phyloP scores from a whole-genome alignment of 2,113 vertebrate genomes.

The Alaudala cheleensis region DNA sequence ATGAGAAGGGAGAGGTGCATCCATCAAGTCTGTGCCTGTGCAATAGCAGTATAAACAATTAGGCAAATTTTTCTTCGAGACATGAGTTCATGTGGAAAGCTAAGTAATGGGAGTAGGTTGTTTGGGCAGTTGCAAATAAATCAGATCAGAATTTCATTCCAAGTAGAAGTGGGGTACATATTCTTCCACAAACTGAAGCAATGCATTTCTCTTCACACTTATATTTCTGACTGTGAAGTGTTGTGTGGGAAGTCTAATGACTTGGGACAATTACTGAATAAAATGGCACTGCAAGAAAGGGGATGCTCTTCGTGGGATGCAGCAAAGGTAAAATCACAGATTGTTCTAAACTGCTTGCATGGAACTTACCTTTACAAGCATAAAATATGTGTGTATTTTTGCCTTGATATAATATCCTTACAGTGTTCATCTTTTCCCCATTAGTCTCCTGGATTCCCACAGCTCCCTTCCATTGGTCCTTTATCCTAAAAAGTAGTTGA shows the following conservation, averaged over 20 bases:
- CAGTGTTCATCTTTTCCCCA: background rate
- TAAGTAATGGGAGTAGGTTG: background rate
- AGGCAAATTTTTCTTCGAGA: background rate
- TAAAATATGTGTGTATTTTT: background rate
- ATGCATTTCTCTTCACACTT: background rate
- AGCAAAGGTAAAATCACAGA: conserved; percentile 22
- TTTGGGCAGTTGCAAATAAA: background rate
- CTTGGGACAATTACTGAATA: conserved; percentile 16
- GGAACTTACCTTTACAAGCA: background rate
- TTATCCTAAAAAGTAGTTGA: background rate
- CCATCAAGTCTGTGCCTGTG: background rate
- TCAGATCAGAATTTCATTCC: background rate
- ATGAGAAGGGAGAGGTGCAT: background rate
- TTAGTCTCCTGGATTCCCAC: background rate
- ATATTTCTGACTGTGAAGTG: background rate
- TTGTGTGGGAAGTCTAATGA: conserved; percentile 32
- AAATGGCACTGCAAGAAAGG: background rate
- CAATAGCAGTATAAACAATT: background rate
- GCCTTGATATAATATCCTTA: background rate
- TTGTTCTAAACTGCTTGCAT: background rate
- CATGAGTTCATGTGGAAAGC: background rate
- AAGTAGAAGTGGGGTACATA: background rate
- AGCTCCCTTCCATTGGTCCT: background rate
- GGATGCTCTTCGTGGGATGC: background rate
- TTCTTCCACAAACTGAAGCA: background rate